Conservation (phyloP, 37 sponge, comb jelly and placozoan species). For the Geodia barretti region DNA sequence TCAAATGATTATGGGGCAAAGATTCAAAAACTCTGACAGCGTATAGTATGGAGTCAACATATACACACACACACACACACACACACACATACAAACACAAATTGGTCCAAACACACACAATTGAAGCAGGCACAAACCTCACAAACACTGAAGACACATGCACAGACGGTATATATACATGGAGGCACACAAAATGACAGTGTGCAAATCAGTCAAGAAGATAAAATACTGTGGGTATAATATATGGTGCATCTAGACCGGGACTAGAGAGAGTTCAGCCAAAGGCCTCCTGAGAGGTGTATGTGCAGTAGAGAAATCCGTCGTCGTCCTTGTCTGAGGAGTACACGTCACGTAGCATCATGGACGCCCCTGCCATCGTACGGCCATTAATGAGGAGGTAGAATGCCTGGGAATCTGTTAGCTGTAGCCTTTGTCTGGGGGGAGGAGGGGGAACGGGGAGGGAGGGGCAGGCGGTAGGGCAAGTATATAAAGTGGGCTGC, state of each 20-base stretch:
- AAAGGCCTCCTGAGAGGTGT: conserved; percentile 93
- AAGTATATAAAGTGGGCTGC: no score
- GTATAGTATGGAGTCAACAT: no score
- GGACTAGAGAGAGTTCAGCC: conserved; percentile 50
- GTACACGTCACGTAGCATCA: conserved; percentile 83
- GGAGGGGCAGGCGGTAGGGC: no score
- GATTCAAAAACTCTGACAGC: no score
- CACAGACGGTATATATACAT: conserved; percentile 3
- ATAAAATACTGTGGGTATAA: no score
- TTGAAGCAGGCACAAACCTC: no score
- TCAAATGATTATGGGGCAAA: no score
- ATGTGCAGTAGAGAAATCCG: conserved; percentile 92
- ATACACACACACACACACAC: no score
- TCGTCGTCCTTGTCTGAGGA: conserved; percentile 81
- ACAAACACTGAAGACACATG: no score
- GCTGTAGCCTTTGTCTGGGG: conserved; percentile 74
- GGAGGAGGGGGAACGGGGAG: neutral
- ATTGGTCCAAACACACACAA: neutral
- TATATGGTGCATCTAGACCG: no score
- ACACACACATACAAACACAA: conserved; percentile 13
- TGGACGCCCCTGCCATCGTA: conserved; percentile 75
- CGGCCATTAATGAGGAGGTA: conserved; percentile 85
- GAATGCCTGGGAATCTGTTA: conserved; percentile 82
- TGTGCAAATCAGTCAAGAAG: no score
- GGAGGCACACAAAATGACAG: neutral